These are phyloP conservation scores for Alaudala cheleensis DNA, from an alignment of 2,113 vertebrate genomes.

Conservation along the genomic window DNA sequence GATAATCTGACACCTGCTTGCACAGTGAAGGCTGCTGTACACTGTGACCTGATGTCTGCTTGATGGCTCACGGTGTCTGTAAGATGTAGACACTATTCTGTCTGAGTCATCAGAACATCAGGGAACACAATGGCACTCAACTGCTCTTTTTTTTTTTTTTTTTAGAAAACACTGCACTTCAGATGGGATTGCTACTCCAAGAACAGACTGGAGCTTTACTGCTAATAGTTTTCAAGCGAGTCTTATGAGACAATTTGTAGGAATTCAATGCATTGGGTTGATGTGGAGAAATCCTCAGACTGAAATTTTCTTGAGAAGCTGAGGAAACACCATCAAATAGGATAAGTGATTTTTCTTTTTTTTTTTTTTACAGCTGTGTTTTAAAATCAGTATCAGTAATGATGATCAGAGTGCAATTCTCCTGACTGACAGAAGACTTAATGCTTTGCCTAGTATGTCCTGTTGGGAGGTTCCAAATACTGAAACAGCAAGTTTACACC, in stretches of 20 bases:
- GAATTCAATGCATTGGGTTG: background rate
- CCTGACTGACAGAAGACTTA: background rate
- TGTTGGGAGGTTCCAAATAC: background rate
- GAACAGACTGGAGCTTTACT: background rate
- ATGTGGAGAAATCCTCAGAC: background rate
- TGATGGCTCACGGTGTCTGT: background rate
- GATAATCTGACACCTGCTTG: background rate
- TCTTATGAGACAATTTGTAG: background rate
- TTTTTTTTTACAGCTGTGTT: background rate
- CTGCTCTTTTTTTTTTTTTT: background rate
- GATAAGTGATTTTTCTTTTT: background rate
- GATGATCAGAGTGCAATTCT: background rate
- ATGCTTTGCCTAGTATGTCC: background rate
- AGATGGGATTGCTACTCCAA: background rate
- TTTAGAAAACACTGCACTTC: background rate
- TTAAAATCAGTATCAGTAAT: background rate
- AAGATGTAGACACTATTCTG: background rate
- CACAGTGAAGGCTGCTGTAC: background rate
- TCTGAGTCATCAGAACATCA: background rate
- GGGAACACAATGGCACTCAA: background rate
- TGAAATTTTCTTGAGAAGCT: background rate
- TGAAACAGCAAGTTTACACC: background rate
- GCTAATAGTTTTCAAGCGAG: background rate
- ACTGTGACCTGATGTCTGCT: background rate
- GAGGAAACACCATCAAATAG: background rate